Base-by-base conservation (phyloP, 64 coral and sea anemone species). In the Dendronephthya gigantea region DNA sequence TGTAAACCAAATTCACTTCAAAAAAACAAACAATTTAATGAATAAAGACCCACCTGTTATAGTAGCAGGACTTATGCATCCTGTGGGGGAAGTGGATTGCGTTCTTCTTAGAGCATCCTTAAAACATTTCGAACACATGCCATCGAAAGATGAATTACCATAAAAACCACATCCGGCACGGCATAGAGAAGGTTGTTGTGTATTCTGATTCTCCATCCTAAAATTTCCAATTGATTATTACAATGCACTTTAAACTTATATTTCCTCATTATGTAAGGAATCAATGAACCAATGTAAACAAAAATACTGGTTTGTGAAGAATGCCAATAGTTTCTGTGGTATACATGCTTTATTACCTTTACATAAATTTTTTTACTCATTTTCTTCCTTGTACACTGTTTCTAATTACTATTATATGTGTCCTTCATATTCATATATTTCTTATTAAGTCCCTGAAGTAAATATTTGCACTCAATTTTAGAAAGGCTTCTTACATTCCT, bases 101-200 rank as follows among this genome's bases (percentile, higher is more conserved):
- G 93, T 98, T 88, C 95, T 82, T 45, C 95, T 83, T 90, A 98
- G 55, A 29, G 90, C 89, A 91, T 98, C 95, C 49, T 98, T 98
- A 11, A 93, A 98, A 47, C 95, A 98, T 88, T 98, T 93, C 38
- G 95, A 98, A 70, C 95, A 98, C 90, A 98, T 93, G 23, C 95
- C 95, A 88, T 98, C 95, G 83, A 81, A 93, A 48, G 92, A 83
- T 19, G 89, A 92, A 72, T 90, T 93, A n/a, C 95, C 95, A 83
- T 98, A 98, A 82, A 98, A 98, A 16, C 95, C 95, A 85, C 95
- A 98, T 22, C 95, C 95, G 81, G 88, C 91, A 9, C 92, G 95
- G 27, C 95, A 98, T 50, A 98, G 48, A 79, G 92, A 84, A 9
- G 95, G 92, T 83, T 98, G 94, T 47, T 96, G 92, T 13, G 90